Percentiles rank a stretch among this genome's conserved stretches.
phyloP scores from a whole-genome alignment of 2,888 invertebrate species.

The Stegophylla sp. region DNA sequence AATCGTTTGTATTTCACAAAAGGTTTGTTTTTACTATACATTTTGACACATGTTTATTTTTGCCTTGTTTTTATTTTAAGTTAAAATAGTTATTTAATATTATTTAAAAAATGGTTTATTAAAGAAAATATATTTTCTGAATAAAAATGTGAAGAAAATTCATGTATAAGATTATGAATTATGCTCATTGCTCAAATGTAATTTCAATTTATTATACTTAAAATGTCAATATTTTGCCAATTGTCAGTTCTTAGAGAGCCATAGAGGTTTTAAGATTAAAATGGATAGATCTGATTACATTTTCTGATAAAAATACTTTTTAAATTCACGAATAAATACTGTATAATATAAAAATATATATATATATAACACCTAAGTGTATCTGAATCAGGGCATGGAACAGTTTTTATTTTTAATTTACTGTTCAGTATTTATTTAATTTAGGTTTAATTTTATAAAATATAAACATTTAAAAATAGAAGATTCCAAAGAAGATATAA shows the following conservation, averaged over 20 bases:
- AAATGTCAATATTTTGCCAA: constrained; percentile 23
- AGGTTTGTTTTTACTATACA: constrained; percentile 53
- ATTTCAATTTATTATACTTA: constrained; percentile 5
- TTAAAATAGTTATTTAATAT: constrained; percentile 50
- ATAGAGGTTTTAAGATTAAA: constrained; percentile 25
- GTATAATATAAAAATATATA: constrained; percentile 48
- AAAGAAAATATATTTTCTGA: constrained; percentile 15
- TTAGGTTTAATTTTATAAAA: not conserved
- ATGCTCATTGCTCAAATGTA: not conserved
- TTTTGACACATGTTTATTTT: constrained; percentile 52
- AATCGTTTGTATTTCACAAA: constrained; percentile 52
- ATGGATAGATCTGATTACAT: constrained; percentile 20
- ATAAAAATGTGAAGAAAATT: constrained; percentile 10
- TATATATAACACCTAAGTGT: constrained; percentile 44
- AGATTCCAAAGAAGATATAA: too few relatives aligned
- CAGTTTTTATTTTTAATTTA: constrained; percentile 40
- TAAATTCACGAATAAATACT: constrained; percentile 38
- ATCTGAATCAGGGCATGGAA: constrained; percentile 59
- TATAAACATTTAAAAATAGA: not conserved
- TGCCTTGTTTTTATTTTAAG: constrained; percentile 56
- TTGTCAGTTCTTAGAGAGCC: constrained; percentile 4
- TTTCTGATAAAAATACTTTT: constrained; percentile 21
- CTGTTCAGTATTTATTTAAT: constrained; percentile 31
- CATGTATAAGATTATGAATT: not conserved
- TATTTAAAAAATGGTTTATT: constrained; percentile 24